Evolutionary conservation across 2,113 vertebrate genomes (phyloP), one percentile per base, ranked within the genome.

Genomic region (Setophaga petechia): DNA sequence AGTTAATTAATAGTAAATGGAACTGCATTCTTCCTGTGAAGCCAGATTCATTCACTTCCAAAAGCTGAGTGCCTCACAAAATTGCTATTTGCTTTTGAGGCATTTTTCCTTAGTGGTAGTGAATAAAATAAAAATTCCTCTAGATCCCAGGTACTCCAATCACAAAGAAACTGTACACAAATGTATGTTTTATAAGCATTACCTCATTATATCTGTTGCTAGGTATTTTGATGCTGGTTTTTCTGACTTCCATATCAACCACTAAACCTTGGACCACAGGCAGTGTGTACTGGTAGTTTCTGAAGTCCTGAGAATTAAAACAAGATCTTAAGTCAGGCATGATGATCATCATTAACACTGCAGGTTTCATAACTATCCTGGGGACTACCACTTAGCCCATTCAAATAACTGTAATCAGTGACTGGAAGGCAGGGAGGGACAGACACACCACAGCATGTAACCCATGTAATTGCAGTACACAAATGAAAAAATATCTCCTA

Each of bases 191-290:
- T 37, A 65, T 6, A 79, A 87, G 43, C 52, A 97, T 97, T 97
- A 99, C 99, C 99, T 99, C 99, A 68, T 99, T 99, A 68, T 99
- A 99, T 95, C 99, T 98, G 93, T 99, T 99, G 93, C 99, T 99
- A 94, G 99, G 99, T 95, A 99, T 99, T 98, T 99, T 99, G 94
- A 99, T 99, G 97, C 98, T 99, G 80, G 99, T 99, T 98, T 99
- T 99, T 85, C 98, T 98, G 95, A 99, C 99, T 98, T 99, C 99
- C 99, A 99, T 99, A 97, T 99, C 99, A 94, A 99, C 98, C 84
- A 99, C 98, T 97, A 99, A 98, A 83, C 99, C 99, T 95, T 98
- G 98, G 57, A 99, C 99, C 97, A 99, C 98, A 5, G 99, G 99
- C 75, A 99, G 96, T 2, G 99, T 99, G 97, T 99, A 99, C 94